Conservation (phyloP, 2,888 invertebrate species). For the Chironomus riparius region DNA sequence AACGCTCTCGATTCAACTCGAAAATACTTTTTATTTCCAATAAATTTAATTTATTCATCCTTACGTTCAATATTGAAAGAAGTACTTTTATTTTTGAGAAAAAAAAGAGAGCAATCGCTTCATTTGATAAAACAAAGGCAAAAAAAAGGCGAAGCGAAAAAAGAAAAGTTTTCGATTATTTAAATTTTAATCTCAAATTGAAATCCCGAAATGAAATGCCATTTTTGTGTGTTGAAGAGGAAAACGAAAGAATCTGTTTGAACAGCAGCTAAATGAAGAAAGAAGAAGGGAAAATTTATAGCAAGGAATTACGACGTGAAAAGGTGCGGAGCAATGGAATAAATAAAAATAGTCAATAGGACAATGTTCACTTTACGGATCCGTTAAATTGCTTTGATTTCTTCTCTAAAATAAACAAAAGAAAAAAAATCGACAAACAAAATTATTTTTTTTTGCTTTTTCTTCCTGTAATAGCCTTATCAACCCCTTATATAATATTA, state of each 20-base stretch:
- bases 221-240: not conserved
- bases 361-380: not conserved
- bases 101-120: not conserved
- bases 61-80: constrained; percentile 1
- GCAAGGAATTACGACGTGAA: not conserved
- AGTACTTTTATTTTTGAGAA: not conserved
- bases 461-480: not conserved
- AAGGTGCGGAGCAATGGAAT: not conserved
- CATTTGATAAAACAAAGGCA: not conserved
- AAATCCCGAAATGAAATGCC: constrained; percentile 15
- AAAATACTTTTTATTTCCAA: not conserved
- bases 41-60: constrained; percentile 25
- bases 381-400: too few species aligned
- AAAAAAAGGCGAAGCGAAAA: not conserved
- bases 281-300: not conserved
- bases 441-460: too few species aligned
- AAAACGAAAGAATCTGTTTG: not conserved
- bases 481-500: not conserved
- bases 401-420: too few species aligned
- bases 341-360: not conserved
- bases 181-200: constrained; percentile 24
- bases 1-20: not conserved
- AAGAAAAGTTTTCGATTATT: constrained; percentile 14
- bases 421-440: too few species aligned
- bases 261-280: not conserved